Evolutionary conservation across 2,113 vertebrate species (phyloP).

Genomic region (Pygoscelis adeliae): DNA sequence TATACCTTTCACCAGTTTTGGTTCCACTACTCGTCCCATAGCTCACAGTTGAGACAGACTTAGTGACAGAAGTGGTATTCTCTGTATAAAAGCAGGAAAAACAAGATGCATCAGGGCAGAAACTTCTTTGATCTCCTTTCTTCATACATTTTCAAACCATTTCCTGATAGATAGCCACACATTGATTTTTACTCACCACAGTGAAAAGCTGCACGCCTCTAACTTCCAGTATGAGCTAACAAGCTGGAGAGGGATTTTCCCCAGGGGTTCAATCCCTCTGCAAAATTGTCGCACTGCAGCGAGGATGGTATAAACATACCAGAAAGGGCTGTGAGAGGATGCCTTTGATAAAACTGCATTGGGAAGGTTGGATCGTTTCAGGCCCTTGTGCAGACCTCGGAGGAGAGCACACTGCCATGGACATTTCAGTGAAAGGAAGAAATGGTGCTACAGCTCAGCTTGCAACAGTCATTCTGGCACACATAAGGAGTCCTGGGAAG

Average conservation of each 20-base stretch:
- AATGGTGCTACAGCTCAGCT: background rate
- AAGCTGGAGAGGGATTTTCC: background rate
- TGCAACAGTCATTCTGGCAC: background rate
- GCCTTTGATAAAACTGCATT: background rate
- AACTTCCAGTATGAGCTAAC: background rate
- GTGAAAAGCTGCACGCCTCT: background rate
- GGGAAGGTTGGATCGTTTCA: background rate
- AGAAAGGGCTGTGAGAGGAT: background rate
- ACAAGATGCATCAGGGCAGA: background rate
- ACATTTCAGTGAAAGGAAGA: background rate
- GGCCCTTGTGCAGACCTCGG: background rate
- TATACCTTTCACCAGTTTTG: conserved; percentile 68
- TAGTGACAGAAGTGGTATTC: conserved; percentile 70
- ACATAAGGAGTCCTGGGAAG: background rate
- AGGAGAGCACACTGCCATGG: background rate
- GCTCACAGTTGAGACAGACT: conserved; percentile 69
- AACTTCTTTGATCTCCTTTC: background rate
- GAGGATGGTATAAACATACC: background rate
- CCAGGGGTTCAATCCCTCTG: background rate
- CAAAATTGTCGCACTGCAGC: background rate
- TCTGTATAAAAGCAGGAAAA: conserved; percentile 71
- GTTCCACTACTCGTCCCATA: conserved; percentile 1
- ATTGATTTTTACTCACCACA: background rate
- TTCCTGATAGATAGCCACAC: background rate
- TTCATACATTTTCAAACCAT: background rate